phyloP scores from a whole-genome alignment of 2,113 vertebrate species.

The Sander vitreus region DNA sequence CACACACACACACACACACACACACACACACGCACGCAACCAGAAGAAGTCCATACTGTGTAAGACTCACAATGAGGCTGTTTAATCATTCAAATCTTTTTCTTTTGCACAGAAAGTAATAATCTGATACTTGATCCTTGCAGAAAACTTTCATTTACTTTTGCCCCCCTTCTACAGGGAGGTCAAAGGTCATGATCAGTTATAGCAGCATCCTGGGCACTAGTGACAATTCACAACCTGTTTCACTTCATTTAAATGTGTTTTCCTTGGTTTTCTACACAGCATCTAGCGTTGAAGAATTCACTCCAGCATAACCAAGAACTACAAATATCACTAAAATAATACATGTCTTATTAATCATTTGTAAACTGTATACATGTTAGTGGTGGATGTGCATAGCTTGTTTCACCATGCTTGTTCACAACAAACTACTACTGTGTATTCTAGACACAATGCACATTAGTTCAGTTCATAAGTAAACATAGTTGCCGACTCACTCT shows the following conservation, averaged over 20 bases:
- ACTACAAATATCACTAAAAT: background rate
- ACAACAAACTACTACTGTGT: background rate
- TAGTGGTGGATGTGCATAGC: background rate
- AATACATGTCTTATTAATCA: background rate
- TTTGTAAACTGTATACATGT: background rate
- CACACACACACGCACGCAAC: constrained; percentile 9
- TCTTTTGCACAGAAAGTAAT: constrained; percentile 14
- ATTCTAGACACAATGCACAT: background rate
- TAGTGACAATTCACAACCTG: background rate
- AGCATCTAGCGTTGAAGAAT: background rate
- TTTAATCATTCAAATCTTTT: background rate
- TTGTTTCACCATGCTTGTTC: constrained; percentile 6
- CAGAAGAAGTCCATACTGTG: background rate
- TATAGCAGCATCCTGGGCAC: background rate
- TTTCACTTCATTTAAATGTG: background rate
- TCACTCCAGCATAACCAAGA: background rate
- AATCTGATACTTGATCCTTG: background rate
- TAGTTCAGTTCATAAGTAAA: background rate
- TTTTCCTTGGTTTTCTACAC: background rate
- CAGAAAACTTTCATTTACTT: background rate
- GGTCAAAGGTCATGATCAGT: constrained; percentile 9
- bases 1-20: constrained; percentile 27
- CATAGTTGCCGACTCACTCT: background rate
- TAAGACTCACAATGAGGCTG: background rate
- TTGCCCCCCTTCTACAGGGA: background rate